Conservation (phyloP, 2,888 invertebrate genomes). For the Marasmarcha lunaedactyla region DNA sequence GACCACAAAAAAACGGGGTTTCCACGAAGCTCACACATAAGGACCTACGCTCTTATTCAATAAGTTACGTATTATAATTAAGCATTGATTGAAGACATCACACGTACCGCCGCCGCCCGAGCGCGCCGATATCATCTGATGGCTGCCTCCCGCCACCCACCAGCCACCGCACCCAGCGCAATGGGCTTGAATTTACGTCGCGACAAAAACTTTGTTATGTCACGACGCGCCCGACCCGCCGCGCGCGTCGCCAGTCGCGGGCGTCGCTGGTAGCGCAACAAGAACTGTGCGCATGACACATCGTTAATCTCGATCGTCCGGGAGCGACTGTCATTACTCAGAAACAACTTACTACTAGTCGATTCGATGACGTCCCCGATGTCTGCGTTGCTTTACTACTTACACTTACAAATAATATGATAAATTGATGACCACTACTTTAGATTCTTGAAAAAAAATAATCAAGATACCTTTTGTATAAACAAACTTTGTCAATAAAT, state of each 20-base stretch:
- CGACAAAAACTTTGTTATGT: constrained; percentile 49
- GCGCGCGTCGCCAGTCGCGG: too few species aligned
- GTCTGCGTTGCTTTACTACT: too few species aligned
- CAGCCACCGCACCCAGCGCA: constrained; percentile 39
- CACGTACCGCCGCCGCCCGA: constrained; percentile 35
- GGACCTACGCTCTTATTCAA: too few species aligned
- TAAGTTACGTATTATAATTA: too few species aligned
- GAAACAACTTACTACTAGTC: constrained; percentile 7
- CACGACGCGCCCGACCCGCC: constrained; percentile 47
- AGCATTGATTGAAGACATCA: constrained; percentile 26
- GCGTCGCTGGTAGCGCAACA: too few species aligned
- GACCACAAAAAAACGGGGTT: too few species aligned
- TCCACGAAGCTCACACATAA: too few species aligned
- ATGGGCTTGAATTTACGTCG: constrained; percentile 31
- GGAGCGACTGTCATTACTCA: neutral
- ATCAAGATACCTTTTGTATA: too few species aligned
- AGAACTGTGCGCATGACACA: constrained; percentile 3
- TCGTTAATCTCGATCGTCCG: neutral
- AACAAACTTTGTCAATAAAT: too few species aligned
- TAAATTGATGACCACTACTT: too few species aligned
- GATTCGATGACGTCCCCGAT: constrained; percentile 3
- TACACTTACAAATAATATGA: too few species aligned
- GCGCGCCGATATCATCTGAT: constrained; percentile 53
- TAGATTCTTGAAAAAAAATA: too few species aligned
- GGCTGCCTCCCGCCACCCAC: constrained; percentile 36